phyloP scores from a whole-genome alignment of 2,113 vertebrate species.

The Marcusenius ussheri region DNA sequence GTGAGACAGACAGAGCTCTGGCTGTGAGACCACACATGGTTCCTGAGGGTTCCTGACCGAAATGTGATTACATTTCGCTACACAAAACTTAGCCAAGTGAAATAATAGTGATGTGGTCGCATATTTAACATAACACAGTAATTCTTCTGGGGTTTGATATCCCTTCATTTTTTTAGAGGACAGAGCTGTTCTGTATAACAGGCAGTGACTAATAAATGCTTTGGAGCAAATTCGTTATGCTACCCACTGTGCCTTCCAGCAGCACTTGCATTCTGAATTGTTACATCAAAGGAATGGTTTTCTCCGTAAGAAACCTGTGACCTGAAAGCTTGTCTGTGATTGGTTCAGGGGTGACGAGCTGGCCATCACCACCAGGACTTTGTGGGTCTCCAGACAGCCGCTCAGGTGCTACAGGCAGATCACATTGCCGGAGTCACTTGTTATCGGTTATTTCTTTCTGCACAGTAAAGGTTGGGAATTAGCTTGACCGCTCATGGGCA shows the following conservation, averaged over 20 bases:
- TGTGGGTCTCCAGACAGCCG: background rate
- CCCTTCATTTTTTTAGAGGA: background rate
- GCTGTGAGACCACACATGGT: background rate
- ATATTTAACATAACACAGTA: background rate
- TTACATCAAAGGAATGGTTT: background rate
- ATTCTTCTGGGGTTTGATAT: background rate
- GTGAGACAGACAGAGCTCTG: constrained; percentile 32
- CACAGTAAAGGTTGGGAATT: background rate
- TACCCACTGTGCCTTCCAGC: background rate
- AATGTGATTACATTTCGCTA: background rate
- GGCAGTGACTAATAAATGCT: background rate
- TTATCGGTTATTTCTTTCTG: background rate
- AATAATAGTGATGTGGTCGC: background rate
- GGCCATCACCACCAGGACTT: background rate
- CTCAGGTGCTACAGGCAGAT: background rate
- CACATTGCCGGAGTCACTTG: background rate
- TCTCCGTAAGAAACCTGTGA: too few species aligned
- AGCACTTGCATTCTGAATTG: background rate
- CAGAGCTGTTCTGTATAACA: background rate
- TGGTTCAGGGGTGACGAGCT: background rate
- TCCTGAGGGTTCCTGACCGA: background rate
- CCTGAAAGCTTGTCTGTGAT: background rate
- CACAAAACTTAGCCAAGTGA: background rate
- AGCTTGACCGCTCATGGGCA: background rate
- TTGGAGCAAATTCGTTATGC: background rate